Evolutionary conservation across 2,888 invertebrate genomes (phyloP).

Genomic region (Barypeithes pellucidus): DNA sequence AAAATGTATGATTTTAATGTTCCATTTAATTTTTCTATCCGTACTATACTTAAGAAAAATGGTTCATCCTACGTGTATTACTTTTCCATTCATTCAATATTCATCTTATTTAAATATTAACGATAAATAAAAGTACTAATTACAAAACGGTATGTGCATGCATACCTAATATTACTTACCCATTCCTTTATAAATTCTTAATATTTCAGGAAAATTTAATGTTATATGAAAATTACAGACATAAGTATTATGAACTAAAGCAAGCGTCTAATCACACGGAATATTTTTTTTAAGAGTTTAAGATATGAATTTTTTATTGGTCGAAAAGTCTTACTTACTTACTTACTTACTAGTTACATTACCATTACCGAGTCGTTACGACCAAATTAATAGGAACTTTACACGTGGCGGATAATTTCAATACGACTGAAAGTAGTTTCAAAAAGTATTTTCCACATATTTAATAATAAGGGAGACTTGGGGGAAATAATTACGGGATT

Average conservation of each 20-base stretch:
- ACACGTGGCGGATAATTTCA: conserved; percentile 22
- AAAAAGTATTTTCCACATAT: conserved; percentile 3
- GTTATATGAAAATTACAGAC: conserved; percentile 40
- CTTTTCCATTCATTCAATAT: not conserved
- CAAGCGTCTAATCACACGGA: conserved; percentile 46
- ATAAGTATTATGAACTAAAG: conserved; percentile 42
- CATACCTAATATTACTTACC: conserved; percentile 33
- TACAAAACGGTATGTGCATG: conserved; percentile 32
- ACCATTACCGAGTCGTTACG: conserved; percentile 28
- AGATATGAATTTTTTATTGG: conserved; percentile 38
- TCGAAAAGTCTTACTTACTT: conserved; percentile 13
- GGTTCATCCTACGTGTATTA: not conserved
- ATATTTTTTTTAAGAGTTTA: conserved; percentile 33
- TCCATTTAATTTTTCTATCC: too few relatives aligned
- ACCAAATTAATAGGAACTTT: conserved; percentile 30
- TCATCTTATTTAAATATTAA: not conserved
- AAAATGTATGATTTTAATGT: too few relatives aligned
- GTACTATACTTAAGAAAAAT: too few relatives aligned
- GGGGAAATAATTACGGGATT: conserved; percentile 3
- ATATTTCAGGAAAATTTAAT: conserved; percentile 1
- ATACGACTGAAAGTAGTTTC: conserved; percentile 8
- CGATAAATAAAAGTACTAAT: conserved; percentile 24
- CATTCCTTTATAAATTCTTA: conserved; percentile 40
- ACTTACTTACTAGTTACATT: conserved; percentile 7
- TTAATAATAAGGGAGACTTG: not conserved